Conservation (phyloP, 2,888 invertebrate species). For the Synergus japonicus region DNA sequence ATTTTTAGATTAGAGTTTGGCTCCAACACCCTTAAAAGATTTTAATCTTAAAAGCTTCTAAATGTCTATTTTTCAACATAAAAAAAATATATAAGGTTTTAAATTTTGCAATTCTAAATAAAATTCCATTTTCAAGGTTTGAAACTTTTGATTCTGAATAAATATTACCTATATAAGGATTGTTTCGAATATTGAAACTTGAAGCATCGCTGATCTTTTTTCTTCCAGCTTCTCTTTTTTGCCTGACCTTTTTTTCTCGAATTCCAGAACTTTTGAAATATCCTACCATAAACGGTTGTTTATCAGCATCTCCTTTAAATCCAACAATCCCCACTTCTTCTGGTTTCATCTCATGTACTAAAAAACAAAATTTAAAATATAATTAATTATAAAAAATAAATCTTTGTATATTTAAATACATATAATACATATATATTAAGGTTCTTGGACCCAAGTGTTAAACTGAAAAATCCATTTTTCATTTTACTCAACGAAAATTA, state of each 20-base stretch:
- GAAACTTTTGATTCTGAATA: not conserved
- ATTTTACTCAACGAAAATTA: too few relatives aligned
- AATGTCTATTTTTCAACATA: too few relatives aligned
- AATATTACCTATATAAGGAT: conserved; percentile 80
- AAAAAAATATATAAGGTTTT: too few relatives aligned
- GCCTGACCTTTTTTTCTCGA: conserved; percentile 79
- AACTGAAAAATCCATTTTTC: too few relatives aligned
- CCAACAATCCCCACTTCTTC: conserved; percentile 92
- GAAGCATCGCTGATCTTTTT: conserved; percentile 77
- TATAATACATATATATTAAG: too few relatives aligned
- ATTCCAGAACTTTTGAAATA: conserved; percentile 86
- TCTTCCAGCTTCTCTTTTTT: conserved; percentile 81
- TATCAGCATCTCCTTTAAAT: conserved; percentile 86
- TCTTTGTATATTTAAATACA: not conserved
- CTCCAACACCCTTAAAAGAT: too few relatives aligned
- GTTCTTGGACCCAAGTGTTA: too few relatives aligned
- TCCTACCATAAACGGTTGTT: conserved; percentile 95
- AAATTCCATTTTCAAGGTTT: not conserved
- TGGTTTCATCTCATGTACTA: conserved; percentile 89
- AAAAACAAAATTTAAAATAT: conserved; percentile 53
- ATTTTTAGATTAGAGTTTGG: too few relatives aligned
- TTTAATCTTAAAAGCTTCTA: too few relatives aligned
- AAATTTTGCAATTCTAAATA: too few relatives aligned
- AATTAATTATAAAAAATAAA: not conserved
- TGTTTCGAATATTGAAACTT: conserved; percentile 78